Conservation (phyloP, 2,888 invertebrate genomes). For the Strigamia crassipes region DNA sequence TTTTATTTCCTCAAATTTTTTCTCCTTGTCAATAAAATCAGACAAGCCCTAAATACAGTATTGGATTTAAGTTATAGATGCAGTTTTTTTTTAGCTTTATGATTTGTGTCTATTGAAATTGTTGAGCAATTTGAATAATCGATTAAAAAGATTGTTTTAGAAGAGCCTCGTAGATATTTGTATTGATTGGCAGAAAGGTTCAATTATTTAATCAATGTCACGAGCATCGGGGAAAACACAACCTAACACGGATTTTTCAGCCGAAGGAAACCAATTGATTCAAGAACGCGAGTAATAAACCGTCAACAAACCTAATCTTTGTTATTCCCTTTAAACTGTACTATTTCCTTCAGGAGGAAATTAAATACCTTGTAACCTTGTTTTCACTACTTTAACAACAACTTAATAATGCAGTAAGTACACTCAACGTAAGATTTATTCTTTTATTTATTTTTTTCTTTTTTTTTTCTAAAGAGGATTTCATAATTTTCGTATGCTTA, state of each 20-base stretch:
- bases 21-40: not conserved
- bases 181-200: not conserved
- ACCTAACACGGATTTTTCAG: not conserved
- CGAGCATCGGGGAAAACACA: not conserved
- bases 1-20: not conserved
- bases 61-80: not conserved
- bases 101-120: too few species aligned
- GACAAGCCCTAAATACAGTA: not conserved
- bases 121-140: not conserved
- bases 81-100: not conserved
- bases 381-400: not conserved
- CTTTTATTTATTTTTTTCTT: too few species aligned
- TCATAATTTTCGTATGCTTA: too few species aligned
- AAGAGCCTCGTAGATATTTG: not conserved
- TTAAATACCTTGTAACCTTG: not conserved
- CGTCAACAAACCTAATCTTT: not conserved
- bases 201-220: constrained; percentile 12
- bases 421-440: too few species aligned
- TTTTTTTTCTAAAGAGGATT: too few species aligned
- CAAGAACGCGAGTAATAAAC: not conserved
- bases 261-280: not conserved
- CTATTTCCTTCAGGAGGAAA: not conserved
- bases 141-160: not conserved
- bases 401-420: too few species aligned
- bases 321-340: not conserved